These are phyloP conservation scores for Zaprionus camerounensis DNA, from an alignment of 1,140 invertebrate genomes.

Conservation along the genomic window DNA sequence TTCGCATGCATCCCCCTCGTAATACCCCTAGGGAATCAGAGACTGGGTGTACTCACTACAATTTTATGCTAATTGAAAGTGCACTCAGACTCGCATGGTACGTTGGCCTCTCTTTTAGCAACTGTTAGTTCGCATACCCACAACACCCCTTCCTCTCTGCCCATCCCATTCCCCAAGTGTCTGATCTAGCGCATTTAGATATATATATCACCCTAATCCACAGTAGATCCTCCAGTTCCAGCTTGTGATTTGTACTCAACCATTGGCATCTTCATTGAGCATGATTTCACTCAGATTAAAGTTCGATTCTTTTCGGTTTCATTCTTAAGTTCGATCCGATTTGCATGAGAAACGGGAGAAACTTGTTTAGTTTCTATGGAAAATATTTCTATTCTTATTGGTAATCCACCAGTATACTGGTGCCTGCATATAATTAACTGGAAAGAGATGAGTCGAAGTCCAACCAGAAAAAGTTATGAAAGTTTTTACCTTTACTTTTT, in stretches of 20 bases:
- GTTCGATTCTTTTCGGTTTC: constrained; percentile 1
- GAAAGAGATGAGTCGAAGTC: neutral
- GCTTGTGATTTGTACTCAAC: neutral
- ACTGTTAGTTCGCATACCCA: neutral
- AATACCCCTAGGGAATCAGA: neutral
- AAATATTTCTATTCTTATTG: neutral
- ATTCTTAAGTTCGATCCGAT: neutral
- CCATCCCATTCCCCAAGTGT: neutral
- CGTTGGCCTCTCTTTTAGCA: constrained; percentile 12
- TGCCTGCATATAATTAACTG: neutral
- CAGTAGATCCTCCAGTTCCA: neutral
- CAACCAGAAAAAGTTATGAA: too few species aligned
- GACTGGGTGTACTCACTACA: neutral
- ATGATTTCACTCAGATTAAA: neutral
- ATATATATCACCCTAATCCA: neutral
- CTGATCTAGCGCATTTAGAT: neutral
- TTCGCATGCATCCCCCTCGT: constrained; percentile 33
- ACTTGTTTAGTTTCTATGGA: constrained; percentile 1
- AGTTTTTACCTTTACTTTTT: neutral
- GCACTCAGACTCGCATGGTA: constrained; percentile 40
- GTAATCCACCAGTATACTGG: neutral
- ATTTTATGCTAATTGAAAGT: constrained; percentile 66
- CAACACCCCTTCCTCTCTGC: neutral
- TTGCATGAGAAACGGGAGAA: neutral
- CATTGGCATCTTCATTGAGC: neutral